These are phyloP conservation scores for Trididemnum nubilum DNA, from an alignment of 23 tunicate species.

Conservation along the genomic window DNA sequence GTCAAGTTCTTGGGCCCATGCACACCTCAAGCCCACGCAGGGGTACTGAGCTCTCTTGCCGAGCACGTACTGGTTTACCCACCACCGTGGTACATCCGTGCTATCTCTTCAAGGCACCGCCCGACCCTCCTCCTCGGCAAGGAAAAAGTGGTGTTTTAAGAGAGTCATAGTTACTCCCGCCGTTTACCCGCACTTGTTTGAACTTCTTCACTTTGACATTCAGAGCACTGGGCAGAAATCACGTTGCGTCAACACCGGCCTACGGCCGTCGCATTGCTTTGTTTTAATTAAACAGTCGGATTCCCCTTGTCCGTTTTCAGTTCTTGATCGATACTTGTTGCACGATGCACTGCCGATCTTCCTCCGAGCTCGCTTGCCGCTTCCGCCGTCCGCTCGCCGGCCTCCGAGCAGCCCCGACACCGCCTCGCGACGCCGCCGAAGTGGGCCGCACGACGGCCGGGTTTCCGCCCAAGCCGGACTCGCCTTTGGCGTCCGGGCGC, in stretches of 20 bases:
- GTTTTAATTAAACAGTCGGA: constrained; percentile 56
- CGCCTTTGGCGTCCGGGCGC: too few relatives aligned
- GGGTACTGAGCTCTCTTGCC: too few relatives aligned
- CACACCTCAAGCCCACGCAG: too few relatives aligned
- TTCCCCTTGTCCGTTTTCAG: constrained; percentile 18
- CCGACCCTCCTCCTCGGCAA: too few relatives aligned
- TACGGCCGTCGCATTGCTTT: constrained; percentile 12
- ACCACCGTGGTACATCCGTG: too few relatives aligned
- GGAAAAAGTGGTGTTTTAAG: too few relatives aligned
- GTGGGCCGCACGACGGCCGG: not conserved
- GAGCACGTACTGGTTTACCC: too few relatives aligned
- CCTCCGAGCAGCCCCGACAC: not conserved
- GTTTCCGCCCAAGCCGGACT: too few relatives aligned
- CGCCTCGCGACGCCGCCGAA: not conserved
- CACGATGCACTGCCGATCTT: not conserved
- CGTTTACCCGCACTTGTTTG: not conserved
- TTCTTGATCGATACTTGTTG: not conserved
- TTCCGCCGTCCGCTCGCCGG: not conserved
- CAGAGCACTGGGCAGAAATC: constrained; percentile 60
- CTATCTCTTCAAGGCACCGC: too few relatives aligned
- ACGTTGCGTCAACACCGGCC: not conserved
- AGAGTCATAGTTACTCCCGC: constrained; percentile 1
- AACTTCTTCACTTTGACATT: constrained; percentile 33
- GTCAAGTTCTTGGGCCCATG: too few relatives aligned
- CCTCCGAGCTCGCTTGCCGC: not conserved